Evolutionary conservation across 1,140 invertebrate genomes (phyloP), one percentile per base, ranked within the genome.

Genomic region (Chrysoperla carnea): DNA sequence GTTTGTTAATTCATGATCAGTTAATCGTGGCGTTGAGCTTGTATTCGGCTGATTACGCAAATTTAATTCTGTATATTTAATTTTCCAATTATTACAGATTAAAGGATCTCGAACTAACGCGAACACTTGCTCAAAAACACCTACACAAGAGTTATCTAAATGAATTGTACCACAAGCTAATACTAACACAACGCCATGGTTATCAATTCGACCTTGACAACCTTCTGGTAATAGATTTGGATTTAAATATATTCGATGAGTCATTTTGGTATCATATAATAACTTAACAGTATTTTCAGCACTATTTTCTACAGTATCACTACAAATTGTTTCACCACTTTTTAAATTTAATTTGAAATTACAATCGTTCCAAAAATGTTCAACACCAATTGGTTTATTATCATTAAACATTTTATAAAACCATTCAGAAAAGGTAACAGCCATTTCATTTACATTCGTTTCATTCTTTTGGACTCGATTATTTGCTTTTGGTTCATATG

Each of bases 51-150:
- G 50, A 43, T 58, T 64, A 29, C 56, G 50, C 31, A 68, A 51
- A 17, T 60, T 47, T 4, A 61, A 48, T 49, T 63, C 53, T 8
- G 60, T 50, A 33, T 57, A 60, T 49, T 75, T 76, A 31, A 76
- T 67, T 55, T 75, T 77, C 67, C 69, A 78, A 48, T 72, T 76
- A 51, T 76, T 75, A 4, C 63, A 55, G 14, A 51, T 50, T 42
- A 55, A 59, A 1, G 75, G 75, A 60, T 78, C 73, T 41, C 66
- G 63, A 5, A 72, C 54, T 11, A 79, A 49, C 6, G 66, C 68
- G 58, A 78, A 78, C 12, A 64, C 49, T 50, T 76, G 72, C 48
- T 77, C 72, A 54, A 77, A 80, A n/a, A 74, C 53, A 6, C 76
- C 76, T n/a, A 67, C 51, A 48, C 61, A 68, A 17, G 47, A 43